A percentile compares a stretch with the other conserved stretches of the same genome.
These are phyloP conservation scores for Sinonovacula constricta DNA, from an alignment of 1,140 invertebrate genomes.

Conservation along the genomic window DNA sequence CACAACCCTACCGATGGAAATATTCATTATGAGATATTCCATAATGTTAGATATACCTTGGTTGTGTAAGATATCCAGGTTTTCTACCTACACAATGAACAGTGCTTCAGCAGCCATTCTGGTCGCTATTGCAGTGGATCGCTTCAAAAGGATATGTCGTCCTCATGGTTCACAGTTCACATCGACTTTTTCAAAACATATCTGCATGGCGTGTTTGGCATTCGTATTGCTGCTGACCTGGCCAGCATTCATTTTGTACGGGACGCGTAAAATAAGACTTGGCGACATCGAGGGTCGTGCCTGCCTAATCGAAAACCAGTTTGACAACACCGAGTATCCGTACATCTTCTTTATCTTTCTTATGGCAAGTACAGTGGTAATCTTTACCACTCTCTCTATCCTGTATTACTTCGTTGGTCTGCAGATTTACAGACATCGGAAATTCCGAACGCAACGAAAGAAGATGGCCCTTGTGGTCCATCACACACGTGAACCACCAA, in stretches of 20 bases:
- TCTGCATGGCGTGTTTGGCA: slow-evolving; percentile 27
- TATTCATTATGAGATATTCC: slow-evolving; percentile 36
- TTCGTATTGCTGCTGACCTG: slow-evolving; percentile 12
- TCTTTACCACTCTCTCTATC: slow-evolving; percentile 25
- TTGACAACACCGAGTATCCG: slow-evolving; percentile 16
- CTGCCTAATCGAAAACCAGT: slow-evolving; percentile 32
- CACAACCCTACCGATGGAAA: slow-evolving; percentile 43
- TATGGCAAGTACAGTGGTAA: slow-evolving; percentile 18
- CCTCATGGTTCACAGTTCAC: slow-evolving; percentile 27
- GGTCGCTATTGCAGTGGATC: slow-evolving; percentile 30
- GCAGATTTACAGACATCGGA: slow-evolving; percentile 25
- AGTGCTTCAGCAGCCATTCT: slow-evolving; percentile 28
- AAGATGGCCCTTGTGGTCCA: neutral
- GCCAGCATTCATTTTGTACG: slow-evolving; percentile 30
- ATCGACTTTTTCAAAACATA: slow-evolving; percentile 3
- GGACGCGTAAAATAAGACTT: slow-evolving; percentile 10
- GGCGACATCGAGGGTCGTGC: slow-evolving; percentile 2
- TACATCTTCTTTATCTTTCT: slow-evolving; percentile 22
- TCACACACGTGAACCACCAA: neutral
- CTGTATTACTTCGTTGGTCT: slow-evolving; percentile 46
- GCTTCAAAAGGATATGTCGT: slow-evolving; percentile 36
- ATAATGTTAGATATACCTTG: slow-evolving; percentile 3
- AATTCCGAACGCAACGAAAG: slow-evolving; percentile 3
- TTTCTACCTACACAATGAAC: slow-evolving; percentile 34
- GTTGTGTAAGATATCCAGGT: slow-evolving; percentile 33